Conservation (phyloP, 23 tunicate species). For the Halocynthia aurantium region DNA sequence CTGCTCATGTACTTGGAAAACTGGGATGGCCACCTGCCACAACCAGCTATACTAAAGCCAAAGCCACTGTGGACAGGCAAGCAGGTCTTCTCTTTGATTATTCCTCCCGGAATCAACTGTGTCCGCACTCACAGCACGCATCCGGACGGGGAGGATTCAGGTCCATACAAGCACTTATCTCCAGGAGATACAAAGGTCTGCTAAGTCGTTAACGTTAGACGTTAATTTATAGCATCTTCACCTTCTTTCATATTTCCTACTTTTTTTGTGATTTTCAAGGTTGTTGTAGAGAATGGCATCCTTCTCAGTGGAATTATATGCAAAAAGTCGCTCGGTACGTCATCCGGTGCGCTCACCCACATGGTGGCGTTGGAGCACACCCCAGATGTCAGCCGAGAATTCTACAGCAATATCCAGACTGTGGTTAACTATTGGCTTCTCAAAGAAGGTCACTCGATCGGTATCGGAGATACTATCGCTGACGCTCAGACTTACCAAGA, state of each 20-base stretch:
- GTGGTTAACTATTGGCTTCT: constrained; percentile 95
- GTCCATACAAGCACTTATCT: constrained; percentile 89
- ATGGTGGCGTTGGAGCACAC: constrained; percentile 91
- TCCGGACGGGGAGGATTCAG: constrained; percentile 97
- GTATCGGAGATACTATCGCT: constrained; percentile 99
- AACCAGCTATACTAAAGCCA: constrained; percentile 95
- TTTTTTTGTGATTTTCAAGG: constrained; percentile 15
- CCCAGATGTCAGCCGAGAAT: constrained; percentile 81
- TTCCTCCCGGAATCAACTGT: constrained; percentile 98
- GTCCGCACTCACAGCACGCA: constrained; percentile 96
- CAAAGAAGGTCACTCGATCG: constrained; percentile 99
- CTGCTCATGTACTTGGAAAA: constrained; percentile 75
- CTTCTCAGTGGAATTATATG: constrained; percentile 92
- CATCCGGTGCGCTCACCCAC: constrained; percentile 96
- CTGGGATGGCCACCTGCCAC: constrained; percentile 97
- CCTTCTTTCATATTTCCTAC: too few species aligned
- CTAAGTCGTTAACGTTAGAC: too few species aligned
- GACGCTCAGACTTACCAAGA: constrained; percentile 99
- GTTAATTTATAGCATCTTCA: too few species aligned
- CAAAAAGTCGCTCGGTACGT: constrained; percentile 96
- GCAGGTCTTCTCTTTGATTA: constrained; percentile 88
- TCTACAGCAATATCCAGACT: constrained; percentile 94
- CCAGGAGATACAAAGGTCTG: constrained; percentile 93
- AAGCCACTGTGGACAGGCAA: constrained; percentile 99
- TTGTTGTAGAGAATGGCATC: constrained; percentile 92